Evolutionary conservation across 1,140 invertebrate genomes (phyloP).

Genomic region (Drosophila trapezifrons): DNA sequence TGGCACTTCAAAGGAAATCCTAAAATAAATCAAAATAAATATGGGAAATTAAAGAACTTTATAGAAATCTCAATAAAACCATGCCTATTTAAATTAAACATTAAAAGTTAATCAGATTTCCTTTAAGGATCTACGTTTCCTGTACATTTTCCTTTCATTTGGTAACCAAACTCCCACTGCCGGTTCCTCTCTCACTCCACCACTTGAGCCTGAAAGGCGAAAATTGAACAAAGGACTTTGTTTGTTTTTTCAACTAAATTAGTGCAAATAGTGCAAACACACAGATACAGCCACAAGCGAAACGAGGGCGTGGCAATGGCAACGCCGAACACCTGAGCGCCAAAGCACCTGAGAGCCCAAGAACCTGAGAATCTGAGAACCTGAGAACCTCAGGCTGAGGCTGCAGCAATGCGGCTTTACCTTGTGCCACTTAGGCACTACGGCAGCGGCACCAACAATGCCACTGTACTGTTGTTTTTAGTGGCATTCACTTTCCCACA

Average conservation of each 20-base stretch:
- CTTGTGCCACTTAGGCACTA: conserved; percentile 77
- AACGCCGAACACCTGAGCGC: conserved; percentile 25
- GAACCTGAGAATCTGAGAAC: conserved; percentile 24
- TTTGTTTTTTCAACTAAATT: conserved; percentile 83
- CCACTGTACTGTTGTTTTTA: conserved; percentile 50
- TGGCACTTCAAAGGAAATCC: no score
- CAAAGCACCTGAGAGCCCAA: conserved; percentile 2
- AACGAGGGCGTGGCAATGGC: conserved; percentile 55
- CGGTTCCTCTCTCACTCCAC: conserved; percentile 13
- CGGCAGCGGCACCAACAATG: conserved; percentile 47
- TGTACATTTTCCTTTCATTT: conserved; percentile 18
- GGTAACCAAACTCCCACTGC: conserved; percentile 22
- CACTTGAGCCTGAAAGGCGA: conserved; percentile 71
- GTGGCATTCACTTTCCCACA: conserved; percentile 64
- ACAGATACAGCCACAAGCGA: conserved; percentile 33
- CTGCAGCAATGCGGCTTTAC: conserved; percentile 68
- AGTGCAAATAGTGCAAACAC: conserved; percentile 78
- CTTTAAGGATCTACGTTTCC: neutral
- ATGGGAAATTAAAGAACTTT: no score
- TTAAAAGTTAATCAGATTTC: neutral
- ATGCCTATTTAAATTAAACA: accelerated
- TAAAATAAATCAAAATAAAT: no score
- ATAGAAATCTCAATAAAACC: neutral
- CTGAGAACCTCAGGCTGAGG: conserved; percentile 35
- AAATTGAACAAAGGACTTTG: conserved; percentile 82